phyloP scores from a whole-genome alignment of 2,113 vertebrate genomes.

The Cebus imitator region DNA sequence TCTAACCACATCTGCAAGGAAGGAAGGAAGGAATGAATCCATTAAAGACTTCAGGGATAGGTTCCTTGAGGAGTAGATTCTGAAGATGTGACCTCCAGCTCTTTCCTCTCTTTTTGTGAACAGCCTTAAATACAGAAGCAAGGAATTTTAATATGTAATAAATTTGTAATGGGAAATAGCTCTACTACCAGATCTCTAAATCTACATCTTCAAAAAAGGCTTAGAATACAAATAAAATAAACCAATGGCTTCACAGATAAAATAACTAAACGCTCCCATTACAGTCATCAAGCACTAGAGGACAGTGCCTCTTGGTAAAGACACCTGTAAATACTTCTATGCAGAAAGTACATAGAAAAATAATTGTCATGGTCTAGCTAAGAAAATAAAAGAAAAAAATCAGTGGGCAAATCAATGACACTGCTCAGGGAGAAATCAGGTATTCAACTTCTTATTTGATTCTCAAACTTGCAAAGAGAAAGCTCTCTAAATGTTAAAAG shows the following conservation, averaged over 20 bases:
- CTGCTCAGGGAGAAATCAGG: not conserved
- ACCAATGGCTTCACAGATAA: not conserved
- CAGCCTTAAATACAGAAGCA: not conserved
- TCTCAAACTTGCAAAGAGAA: constrained; percentile 7
- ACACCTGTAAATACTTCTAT: not conserved
- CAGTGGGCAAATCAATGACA: not conserved
- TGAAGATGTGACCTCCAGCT: not conserved
- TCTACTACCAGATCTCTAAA: not conserved
- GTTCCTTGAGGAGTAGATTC: not conserved
- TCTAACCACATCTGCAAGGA: not conserved
- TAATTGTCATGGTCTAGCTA: not conserved
- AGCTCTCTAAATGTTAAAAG: constrained; percentile 23
- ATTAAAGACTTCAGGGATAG: not conserved
- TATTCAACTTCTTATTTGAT: not conserved
- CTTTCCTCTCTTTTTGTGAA: not conserved
- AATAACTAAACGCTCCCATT: not conserved
- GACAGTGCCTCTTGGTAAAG: not conserved
- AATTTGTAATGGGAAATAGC: not conserved
- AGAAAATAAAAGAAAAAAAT: not conserved
- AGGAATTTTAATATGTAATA: not conserved
- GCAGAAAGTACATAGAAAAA: not conserved
- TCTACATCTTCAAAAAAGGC: not conserved
- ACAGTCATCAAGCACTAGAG: not conserved
- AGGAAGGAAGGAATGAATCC: not conserved
- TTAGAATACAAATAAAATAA: constrained; percentile 6